Evolutionary conservation across 2,888 invertebrate genomes (phyloP), one percentile per base, ranked within the genome.

Genomic region (Polymixis flavicincta): DNA sequence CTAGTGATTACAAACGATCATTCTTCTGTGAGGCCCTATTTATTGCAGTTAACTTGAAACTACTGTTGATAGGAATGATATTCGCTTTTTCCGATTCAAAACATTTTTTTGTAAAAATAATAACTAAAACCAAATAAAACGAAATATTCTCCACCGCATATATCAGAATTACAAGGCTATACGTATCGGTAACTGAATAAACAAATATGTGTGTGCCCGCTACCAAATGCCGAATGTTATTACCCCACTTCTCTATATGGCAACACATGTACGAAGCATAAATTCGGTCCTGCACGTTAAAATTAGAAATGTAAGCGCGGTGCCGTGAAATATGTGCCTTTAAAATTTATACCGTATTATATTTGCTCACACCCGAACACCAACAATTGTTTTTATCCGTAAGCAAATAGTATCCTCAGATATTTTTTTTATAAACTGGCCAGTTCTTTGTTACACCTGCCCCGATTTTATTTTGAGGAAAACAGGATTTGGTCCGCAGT

Each of bases 271-370:
- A 94, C 88, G 89, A 83, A 83, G 87, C 94, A 95, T 96, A 95
- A 96, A 96, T 96, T 95, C 90, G 87, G 92, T 90, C 92, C 92
- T 91, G 93, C 92, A 89, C 94, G 95, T 95, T 95, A 94, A 95
- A 96, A 95, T 96, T 95, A 96, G 95, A 96, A 95, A 94, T 94
- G 94, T 94, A 93, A 93, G 93, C 93, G 90, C 87, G 88, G 90
- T 86, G 90, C 90, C 85, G 91, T 94, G 94, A 95, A 93, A 93
- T 95, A 94, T 95, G 94, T 91, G 93, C 92, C 90, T 94, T 94
- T 94, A 93, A 93, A 95, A 95, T 95, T 93, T 95, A 94, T 94
- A 92, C 88, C 87, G 89, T 90, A 94, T 93, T 93, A 93, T 88
- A 92, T 92, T 92, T 91, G 90, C 89, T 91, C 89, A 87, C 90